Conservation (phyloP, 2,797 vertebrate species). For the Selene dorsalis region DNA sequence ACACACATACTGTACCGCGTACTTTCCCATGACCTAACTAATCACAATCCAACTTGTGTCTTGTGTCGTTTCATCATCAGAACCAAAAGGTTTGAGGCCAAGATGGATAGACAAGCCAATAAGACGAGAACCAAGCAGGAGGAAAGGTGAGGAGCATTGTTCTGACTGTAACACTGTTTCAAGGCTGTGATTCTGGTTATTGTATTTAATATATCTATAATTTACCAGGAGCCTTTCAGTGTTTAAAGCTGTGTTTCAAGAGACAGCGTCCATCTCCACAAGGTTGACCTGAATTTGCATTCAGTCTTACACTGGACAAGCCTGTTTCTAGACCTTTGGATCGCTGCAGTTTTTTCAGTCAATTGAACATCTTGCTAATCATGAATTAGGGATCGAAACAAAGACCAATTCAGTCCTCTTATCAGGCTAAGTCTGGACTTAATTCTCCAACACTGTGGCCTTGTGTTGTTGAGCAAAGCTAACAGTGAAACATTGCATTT, state of each 20-base stretch:
- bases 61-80: constrained; percentile 69
- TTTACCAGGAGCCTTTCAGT: background rate
- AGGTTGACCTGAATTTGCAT: background rate
- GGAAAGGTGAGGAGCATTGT: constrained; percentile 85
- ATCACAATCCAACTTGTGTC: background rate
- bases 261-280: background rate
- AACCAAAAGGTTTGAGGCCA: constrained; percentile 82
- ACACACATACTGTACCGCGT: background rate
- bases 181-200: background rate
- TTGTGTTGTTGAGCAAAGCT: background rate
- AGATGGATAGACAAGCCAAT: constrained; percentile 83
- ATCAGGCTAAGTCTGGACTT: background rate
- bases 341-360: no score
- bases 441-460: background rate
- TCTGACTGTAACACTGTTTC: background rate
- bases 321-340: background rate
- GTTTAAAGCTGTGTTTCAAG: background rate
- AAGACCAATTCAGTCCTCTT: background rate
- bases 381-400: background rate
- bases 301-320: background rate
- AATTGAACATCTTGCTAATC: background rate
- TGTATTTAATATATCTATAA: background rate
- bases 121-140: constrained; percentile 88
- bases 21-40: background rate
- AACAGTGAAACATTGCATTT: background rate